phyloP scores from a whole-genome alignment of 2,797 vertebrate species.

The Neostethus bicornis region DNA sequence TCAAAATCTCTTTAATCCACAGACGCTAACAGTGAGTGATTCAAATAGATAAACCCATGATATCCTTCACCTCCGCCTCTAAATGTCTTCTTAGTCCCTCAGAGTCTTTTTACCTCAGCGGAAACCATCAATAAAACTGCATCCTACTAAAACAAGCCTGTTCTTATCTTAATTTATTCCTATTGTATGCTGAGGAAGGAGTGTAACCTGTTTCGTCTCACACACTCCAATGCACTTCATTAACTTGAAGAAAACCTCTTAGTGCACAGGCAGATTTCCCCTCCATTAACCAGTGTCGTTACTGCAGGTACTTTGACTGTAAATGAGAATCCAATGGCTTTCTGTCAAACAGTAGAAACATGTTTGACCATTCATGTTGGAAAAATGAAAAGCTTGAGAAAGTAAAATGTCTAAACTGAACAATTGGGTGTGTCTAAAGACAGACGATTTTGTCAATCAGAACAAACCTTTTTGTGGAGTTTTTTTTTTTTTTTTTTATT shows the following conservation, averaged over 20 bases:
- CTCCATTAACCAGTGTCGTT: constrained; percentile 59
- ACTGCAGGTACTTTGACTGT: constrained; percentile 36
- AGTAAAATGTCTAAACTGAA: not conserved
- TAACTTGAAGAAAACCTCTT: constrained; percentile 52
- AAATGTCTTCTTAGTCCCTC: not conserved
- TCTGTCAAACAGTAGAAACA: constrained; percentile 17
- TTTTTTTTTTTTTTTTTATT: not conserved
- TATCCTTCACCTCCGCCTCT: too few species aligned
- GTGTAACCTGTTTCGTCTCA: constrained; percentile 16
- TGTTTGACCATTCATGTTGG: constrained; percentile 5
- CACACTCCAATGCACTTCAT: constrained; percentile 38
- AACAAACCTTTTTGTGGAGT: not conserved
- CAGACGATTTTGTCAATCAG: not conserved
- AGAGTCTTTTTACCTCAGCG: not conserved
- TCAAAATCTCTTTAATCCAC: too few species aligned
- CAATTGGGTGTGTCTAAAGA: not conserved
- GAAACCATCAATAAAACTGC: constrained; percentile 18
- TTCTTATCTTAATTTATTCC: constrained; percentile 46
- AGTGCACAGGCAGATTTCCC: constrained; percentile 49
- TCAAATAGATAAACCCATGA: too few species aligned
- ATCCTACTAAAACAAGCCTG: constrained; percentile 35
- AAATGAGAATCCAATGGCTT: constrained; percentile 25
- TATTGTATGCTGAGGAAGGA: constrained; percentile 24
- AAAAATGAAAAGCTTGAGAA: constrained; percentile 1
- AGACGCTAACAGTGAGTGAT: too few species aligned